A percentile compares a stretch with the other conserved stretches of the same genome.
These are phyloP conservation scores for Halcyon smyrnensis DNA, from an alignment of 2,797 vertebrate genomes.

Conservation along the genomic window DNA sequence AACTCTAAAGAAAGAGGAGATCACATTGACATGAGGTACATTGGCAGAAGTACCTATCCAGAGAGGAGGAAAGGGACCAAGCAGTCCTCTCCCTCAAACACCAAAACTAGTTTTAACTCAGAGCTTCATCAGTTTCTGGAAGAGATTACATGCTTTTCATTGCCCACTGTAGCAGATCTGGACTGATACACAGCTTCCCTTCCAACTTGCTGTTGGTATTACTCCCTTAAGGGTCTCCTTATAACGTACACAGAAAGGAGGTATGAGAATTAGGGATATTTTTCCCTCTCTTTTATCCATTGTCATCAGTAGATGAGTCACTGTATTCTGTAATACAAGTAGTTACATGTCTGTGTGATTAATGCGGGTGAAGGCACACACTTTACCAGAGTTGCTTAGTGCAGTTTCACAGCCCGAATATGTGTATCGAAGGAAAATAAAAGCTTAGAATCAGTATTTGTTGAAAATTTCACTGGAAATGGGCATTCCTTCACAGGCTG, in stretches of 20 bases:
- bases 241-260: background rate
- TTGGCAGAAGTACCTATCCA: background rate
- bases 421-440: background rate
- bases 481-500: background rate
- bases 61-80: background rate
- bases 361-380: slow-evolving; percentile 3
- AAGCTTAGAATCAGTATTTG: background rate
- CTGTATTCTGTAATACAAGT: background rate
- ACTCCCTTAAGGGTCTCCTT: background rate
- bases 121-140: background rate
- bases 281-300: background rate
- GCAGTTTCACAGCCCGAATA: background rate
- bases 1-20: background rate
- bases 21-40: background rate
- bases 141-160: background rate
- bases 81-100: background rate
- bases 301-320: slow-evolving; percentile 8
- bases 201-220: background rate
- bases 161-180: background rate
- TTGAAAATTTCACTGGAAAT: background rate
- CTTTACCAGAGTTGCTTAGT: background rate
- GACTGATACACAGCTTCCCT: background rate
- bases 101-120: background rate
- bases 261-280: background rate
- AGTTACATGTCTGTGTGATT: slow-evolving; percentile 27